Evolutionary conservation across 2,888 invertebrate species (phyloP).

Genomic region (Phyto melanocephala): DNA sequence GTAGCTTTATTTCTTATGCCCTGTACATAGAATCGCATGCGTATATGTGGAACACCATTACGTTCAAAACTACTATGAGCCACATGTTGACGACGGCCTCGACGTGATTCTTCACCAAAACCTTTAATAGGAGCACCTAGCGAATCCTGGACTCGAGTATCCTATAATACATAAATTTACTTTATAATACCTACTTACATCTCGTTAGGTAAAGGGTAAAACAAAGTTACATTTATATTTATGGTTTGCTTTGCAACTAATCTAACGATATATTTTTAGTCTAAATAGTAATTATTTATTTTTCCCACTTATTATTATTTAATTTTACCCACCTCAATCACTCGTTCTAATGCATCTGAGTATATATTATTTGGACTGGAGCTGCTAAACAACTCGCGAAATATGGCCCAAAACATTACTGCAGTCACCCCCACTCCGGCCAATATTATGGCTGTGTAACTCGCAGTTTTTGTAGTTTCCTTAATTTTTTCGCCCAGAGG

Average conservation of each 20-base stretch:
- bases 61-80: conserved; percentile 87
- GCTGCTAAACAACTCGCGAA: conserved; percentile 91
- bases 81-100: conserved; percentile 91
- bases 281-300: neutral
- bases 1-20: conserved; percentile 90
- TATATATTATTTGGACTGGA: conserved; percentile 93
- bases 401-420: conserved; percentile 89
- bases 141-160: conserved; percentile 88
- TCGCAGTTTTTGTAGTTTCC: conserved; percentile 93
- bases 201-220: too few species aligned
- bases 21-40: conserved; percentile 94
- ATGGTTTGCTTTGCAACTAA: too few species aligned
- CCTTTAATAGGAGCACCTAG: conserved; percentile 94
- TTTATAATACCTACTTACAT: too few species aligned
- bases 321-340: conserved; percentile 82
- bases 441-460: conserved; percentile 90
- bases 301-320: too few species aligned
- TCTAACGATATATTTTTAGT: neutral
- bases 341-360: conserved; percentile 86
- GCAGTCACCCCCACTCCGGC: conserved; percentile 90
- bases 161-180: conserved; percentile 74
- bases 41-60: conserved; percentile 87
- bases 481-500: conserved; percentile 89
- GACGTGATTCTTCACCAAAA: conserved; percentile 90
- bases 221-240: too few species aligned